Evolutionary conservation across 1,140 invertebrate species (phyloP).

Genomic region (Berghia stephanieae): DNA sequence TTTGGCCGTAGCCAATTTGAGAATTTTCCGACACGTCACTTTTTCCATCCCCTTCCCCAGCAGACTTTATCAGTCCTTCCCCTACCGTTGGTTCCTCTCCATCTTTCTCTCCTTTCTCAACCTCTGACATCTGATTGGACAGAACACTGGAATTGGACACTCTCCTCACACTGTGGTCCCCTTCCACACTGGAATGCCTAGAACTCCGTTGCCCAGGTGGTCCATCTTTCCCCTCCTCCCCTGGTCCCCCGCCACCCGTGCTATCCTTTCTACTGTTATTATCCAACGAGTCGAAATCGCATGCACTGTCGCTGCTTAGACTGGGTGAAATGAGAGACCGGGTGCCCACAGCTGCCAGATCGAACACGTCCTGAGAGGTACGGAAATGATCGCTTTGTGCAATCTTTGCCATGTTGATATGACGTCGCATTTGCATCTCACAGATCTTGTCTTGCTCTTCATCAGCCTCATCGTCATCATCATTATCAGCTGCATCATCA

Average conservation of each 20-base stretch:
- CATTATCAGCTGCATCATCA: neutral
- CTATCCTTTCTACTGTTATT: no score
- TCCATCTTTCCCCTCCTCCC: constrained; percentile 9
- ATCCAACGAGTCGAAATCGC: no score
- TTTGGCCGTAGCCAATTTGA: no score
- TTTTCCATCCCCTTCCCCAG: neutral
- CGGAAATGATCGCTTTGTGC: constrained; percentile 21
- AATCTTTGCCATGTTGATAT: constrained; percentile 28
- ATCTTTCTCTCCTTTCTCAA: neutral
- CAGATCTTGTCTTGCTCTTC: neutral
- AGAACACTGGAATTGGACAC: neutral
- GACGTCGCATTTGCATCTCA: constrained; percentile 4
- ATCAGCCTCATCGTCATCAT: neutral
- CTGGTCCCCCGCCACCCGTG: no score
- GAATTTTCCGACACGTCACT: neutral
- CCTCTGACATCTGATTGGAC: neutral
- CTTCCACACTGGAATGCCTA: neutral
- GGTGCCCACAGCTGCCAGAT: constrained; percentile 20
- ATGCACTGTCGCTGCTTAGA: constrained; percentile 31
- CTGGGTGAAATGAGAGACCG: constrained; percentile 24
- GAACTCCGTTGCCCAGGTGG: neutral
- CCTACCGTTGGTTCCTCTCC: neutral
- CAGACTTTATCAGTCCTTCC: neutral
- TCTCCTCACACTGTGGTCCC: neutral
- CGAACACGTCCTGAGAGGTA: constrained; percentile 20